Evolutionary conservation across 2,888 invertebrate genomes (phyloP).

Genomic region (Melanophora roralis): DNA sequence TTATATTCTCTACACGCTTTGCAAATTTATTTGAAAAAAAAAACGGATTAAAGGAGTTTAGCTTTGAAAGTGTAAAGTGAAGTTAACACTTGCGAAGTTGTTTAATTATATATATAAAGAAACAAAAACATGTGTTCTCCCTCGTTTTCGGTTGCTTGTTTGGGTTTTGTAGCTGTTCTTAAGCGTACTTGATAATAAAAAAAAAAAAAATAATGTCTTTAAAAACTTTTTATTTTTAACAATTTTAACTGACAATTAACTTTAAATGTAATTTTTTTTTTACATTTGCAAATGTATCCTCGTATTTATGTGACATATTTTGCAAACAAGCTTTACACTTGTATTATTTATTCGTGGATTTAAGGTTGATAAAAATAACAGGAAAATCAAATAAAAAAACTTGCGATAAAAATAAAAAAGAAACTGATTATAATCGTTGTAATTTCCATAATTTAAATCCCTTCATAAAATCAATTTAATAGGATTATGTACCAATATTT

Average conservation of each 20-base stretch:
- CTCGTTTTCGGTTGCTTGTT: too few species aligned
- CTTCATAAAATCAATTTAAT: conserved; percentile 58
- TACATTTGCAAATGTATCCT: background rate
- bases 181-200: too few species aligned
- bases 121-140: too few species aligned
- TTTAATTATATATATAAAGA: too few species aligned
- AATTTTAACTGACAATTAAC: background rate
- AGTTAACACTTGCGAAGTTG: too few species aligned
- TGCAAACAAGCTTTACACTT: background rate
- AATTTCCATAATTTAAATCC: conserved; percentile 61
- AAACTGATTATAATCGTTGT: conserved; percentile 58
- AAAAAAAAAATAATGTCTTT: too few species aligned
- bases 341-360: background rate
- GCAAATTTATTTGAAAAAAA: too few species aligned
- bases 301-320: background rate
- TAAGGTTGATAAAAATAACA: background rate
- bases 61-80: too few species aligned
- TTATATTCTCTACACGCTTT: too few species aligned
- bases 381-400: background rate
- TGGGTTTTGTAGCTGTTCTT: too few species aligned
- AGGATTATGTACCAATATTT: conserved; percentile 60
- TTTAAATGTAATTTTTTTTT: background rate
- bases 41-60: too few species aligned
- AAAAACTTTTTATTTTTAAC: too few species aligned
- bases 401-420: background rate